Conservation (phyloP, 2,888 invertebrate species). For the Leptinotarsa haldemani region DNA sequence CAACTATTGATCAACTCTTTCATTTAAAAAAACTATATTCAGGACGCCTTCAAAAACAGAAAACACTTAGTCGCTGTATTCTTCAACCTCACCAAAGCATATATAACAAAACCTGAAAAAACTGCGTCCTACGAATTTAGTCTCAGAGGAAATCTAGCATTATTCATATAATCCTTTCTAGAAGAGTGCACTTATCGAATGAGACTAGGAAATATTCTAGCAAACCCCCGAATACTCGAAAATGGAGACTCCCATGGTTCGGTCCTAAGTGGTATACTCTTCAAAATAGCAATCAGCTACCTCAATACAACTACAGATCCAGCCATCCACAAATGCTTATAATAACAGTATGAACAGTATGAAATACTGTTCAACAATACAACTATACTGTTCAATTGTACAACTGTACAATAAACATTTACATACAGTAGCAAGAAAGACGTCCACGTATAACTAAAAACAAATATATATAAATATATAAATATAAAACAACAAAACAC, state of each 20-base stretch:
- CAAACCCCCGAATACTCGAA: slow-evolving; percentile 21
- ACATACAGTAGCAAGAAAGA: too few relatives aligned
- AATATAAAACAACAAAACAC: too few relatives aligned
- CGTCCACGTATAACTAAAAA: too few relatives aligned
- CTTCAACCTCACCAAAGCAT: slow-evolving; percentile 19
- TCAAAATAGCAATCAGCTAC: slow-evolving; percentile 22
- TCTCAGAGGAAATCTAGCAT: slow-evolving; percentile 25
- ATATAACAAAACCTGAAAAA: slow-evolving; percentile 31
- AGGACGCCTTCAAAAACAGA: slow-evolving; percentile 18
- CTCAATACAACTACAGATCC: neutral
- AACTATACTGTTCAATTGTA: too few relatives aligned
- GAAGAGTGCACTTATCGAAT: slow-evolving; percentile 20
- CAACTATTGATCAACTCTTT: slow-evolving; percentile 24
- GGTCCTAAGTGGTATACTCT: slow-evolving; percentile 34
- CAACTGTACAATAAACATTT: too few relatives aligned
- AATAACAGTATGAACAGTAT: too few relatives aligned
- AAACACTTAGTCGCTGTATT: slow-evolving; percentile 24
- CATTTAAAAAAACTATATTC: slow-evolving; percentile 18
- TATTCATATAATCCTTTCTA: slow-evolving; percentile 25
- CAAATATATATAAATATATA: too few relatives aligned
- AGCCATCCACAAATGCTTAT: neutral
- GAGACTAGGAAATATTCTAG: neutral
- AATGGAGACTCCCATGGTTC: slow-evolving; percentile 45
- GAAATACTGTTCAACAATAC: too few relatives aligned
- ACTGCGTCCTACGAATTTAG: slow-evolving; percentile 37